Percentiles rank a stretch among this genome's conserved stretches.
Conservation (phyloP, 1,140 invertebrate genomes). For the Caenorhabditis elegans region WBcel235 BX284602.5:6035001-6035500, state of each 20-base stretch:
- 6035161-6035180: too few relatives aligned
- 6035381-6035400: constrained; percentile 13
- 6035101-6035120: not conserved
- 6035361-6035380: not conserved
- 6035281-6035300: too few relatives aligned
- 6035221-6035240: too few relatives aligned
- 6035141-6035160: not conserved
- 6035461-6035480: not conserved
- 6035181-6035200: too few relatives aligned
- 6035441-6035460: constrained; percentile 8
- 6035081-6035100: not conserved
- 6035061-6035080: not conserved
- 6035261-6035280: too few relatives aligned
- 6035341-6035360: not conserved
- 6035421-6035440: not conserved
- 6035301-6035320: too few relatives aligned
- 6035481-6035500: too few relatives aligned
- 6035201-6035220: too few relatives aligned
- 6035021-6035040: not conserved
- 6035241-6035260: too few relatives aligned
- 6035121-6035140: not conserved
- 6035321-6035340: too few relatives aligned
- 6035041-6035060: not conserved
- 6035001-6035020: constrained; percentile 7
- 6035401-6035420: not conserved